Base-by-base conservation (phyloP, 2,797 vertebrate genomes). In the Pyrrhura leucotis region DNA sequence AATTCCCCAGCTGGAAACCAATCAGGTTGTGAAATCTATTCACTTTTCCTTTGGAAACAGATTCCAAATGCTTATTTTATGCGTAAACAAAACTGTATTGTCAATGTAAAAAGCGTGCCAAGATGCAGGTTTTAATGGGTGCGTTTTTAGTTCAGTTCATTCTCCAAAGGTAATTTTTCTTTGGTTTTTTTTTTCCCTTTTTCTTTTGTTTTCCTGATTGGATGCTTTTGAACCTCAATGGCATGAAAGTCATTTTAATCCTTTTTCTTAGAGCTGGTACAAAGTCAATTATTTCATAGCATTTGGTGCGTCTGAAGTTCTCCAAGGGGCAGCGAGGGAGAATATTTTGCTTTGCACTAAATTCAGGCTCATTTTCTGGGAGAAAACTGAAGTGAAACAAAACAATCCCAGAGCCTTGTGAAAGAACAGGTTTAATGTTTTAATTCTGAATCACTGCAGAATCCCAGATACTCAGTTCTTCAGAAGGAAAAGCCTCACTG, bases 281-380 rank as follows among this genome's bases (percentile, higher is more conserved):
- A 68, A 91, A 94, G 82, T 77, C 85, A 35, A 7, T 94, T 95
- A 86, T 93, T 90, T 94, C 31, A 44, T 23, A 53, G 66, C 40
- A 8, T 92, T 94, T 83, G 91, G 56, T 88, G 25, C 14, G 31
- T 82, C 20, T 79, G 89, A 91, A 95, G 83, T 94, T 96, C 88
- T 79, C 71, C 42, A 26, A 69, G 86, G 96, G 91, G 90, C 89
- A 76, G 54, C 2, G 2, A 53, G 83, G 62, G 85, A 95, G 93
- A 91, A 76, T 85, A n/a, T 87, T 97, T 97, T 91, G 83, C 82
- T 89, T 95, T 92, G 76, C 90, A 68, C 50, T 90, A 66, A 54
- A 67, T 37, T 29, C 61, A 17, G 51, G 33, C 45, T 95, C 26
- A 67, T 42, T 92, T 97, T 95, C 77, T 88, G 15, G 69, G 65